Evolutionary conservation across 2,888 invertebrate species (phyloP), one percentile per base, ranked within the genome.

Genomic region (Parnassius apollo): DNA sequence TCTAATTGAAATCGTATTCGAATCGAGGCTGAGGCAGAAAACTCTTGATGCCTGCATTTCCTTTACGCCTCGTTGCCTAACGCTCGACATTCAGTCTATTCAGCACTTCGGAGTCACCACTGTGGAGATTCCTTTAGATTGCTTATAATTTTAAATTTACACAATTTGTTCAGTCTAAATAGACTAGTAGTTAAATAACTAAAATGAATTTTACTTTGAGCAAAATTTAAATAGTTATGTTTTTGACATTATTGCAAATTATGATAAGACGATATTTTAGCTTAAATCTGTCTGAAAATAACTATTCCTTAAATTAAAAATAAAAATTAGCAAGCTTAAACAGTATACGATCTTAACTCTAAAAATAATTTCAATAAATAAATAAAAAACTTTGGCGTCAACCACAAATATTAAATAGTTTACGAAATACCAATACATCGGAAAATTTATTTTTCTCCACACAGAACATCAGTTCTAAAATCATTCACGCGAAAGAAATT

Each of bases 1-100:
- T 44, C 63, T 59, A 63, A 63, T 63, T 63, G 63, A 50, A 63
- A 56, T 54, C 59, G 54, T 50, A 59, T 55, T 50, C 57, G 56
- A 61, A 61, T 42, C 4, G 42, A 18, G 51, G 45, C 51, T 11
- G 44, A n/a, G 52, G 56, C 59, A 51, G 59, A 55, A 53, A 46
- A 55, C 56, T 56, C 51, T 58, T 56, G 63, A 51, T 59, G 61
- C 48, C 57, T 57, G 63, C 56, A 59, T 59, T 63, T 59, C 59
- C 63, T 59, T 25, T 35, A 42, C 59, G 59, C 51, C 22, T 42
- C 54, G 54, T 13, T 50, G 65, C 57, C 62, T 64, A 56, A 44
- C 18, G 63, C 63, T 57, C 48, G 44, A 12, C 48, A 57, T 60
- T 59, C 50, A 49, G 59, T 48, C 58, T 46, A 62, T 52, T 64